Base-by-base conservation (phyloP, 2,797 vertebrate genomes). In the Malacoctenus gilli region DNA sequence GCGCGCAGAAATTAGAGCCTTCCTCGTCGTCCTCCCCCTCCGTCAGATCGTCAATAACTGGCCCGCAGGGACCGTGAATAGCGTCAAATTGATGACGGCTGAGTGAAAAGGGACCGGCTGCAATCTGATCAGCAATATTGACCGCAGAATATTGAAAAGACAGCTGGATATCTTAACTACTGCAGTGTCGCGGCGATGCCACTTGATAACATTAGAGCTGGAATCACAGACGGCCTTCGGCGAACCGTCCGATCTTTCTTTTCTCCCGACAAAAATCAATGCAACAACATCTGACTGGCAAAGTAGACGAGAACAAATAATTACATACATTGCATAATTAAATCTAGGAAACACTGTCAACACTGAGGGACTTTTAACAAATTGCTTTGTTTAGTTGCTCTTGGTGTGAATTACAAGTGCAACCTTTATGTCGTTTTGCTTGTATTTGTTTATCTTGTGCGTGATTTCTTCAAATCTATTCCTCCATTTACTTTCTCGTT, bases 111-210 rank as follows among this genome's bases (percentile, higher is more conserved):
- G 23, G 55, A 56, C 51, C 20, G 6, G 37, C 43, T 63, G 66
- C 81, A 86, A 87, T 81, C 53, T 78, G 84, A 87, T 81, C 78
- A 74, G 57, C 35, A 34, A 9, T 71, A 88, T 81, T 68, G 79
- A 88, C 61, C 15, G 14, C 15, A 51, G 20, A 59, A 67, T 66
- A 79, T 31, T 61, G 48, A 70, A 72, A 80, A 68, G 61, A 74
- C 67, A 70, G 48, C 61, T 59, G 55, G 42, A 42, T 3, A 16
- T 79, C 59, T 87, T 77, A 82, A 83, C 80, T 81, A 82, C 67
- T 60, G 66, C 72, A 50, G 32, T 12, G 8, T 77, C 66, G 64
- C 32, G 12, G 38, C 49, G 43, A 75, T 50, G 58, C 14, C 38
- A 25, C 68, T 71, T 68, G 50, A 75, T 66, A 72, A 50, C 51